Evolutionary conservation across 2,113 vertebrate species (phyloP).

Genomic region (Neofelis nebulosa): DNA sequence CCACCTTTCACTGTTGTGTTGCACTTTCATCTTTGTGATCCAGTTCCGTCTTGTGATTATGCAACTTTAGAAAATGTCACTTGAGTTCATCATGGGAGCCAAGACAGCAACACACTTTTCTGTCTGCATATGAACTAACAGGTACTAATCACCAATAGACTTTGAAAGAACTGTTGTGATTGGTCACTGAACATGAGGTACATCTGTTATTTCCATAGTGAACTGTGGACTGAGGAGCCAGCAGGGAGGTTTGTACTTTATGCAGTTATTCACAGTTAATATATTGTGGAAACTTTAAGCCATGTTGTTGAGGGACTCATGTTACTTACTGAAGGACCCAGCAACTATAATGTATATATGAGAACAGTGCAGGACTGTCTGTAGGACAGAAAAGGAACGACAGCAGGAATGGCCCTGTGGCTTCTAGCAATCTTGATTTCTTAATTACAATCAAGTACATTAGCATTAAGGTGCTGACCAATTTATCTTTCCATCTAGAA

Average conservation of each 20-base stretch:
- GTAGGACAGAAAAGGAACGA: neutral
- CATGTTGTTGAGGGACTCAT: neutral
- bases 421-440: neutral
- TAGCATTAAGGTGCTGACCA: neutral
- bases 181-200: neutral
- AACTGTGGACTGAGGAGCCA: neutral
- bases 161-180: neutral
- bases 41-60: neutral
- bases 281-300: neutral
- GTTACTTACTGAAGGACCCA: neutral
- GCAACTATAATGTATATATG: neutral
- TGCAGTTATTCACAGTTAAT: neutral
- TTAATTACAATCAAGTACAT: neutral
- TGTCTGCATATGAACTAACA: neutral
- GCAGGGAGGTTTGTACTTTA: neutral
- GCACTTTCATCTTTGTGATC: neutral
- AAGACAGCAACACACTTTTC: neutral
- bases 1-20: neutral
- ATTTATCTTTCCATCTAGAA: slow-evolving; percentile 6
- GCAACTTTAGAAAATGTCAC: slow-evolving; percentile 15
- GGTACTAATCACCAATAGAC: neutral
- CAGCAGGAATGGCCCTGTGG: neutral
- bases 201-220: neutral
- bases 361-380: neutral
- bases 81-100: neutral